A percentile compares a stretch with the other conserved stretches of the same genome.
phyloP scores from a whole-genome alignment of 2,888 invertebrate species.

The Campoplex nolae region DNA sequence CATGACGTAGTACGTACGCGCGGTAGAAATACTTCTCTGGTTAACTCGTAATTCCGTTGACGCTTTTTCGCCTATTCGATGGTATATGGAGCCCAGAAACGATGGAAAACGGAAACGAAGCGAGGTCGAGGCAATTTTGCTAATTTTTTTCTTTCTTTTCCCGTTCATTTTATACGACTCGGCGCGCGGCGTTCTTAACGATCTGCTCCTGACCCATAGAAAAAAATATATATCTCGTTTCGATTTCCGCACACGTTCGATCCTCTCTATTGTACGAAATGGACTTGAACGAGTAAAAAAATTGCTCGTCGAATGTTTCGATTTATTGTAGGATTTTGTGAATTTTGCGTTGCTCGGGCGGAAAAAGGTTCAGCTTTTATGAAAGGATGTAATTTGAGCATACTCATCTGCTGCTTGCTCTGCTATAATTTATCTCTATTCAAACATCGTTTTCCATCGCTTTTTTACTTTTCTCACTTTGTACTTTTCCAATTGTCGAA shows the following conservation, averaged over 20 bases:
- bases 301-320: not conserved
- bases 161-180: slow-evolving; percentile 5
- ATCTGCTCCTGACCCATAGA: slow-evolving; percentile 6
- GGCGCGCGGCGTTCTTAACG: slow-evolving; percentile 1
- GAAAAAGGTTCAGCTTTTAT: not conserved
- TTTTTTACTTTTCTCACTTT: not conserved
- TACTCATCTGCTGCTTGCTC: not conserved
- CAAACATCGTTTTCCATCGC: not conserved
- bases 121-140: slow-evolving; percentile 48
- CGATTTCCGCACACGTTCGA: slow-evolving; percentile 12
- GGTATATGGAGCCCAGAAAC: slow-evolving; percentile 1
- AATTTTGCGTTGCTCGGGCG: not conserved
- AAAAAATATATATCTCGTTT: slow-evolving; percentile 3
- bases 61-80: slow-evolving; percentile 30
- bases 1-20: not conserved
- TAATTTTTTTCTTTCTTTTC: slow-evolving; percentile 25
- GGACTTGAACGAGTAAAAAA: slow-evolving; percentile 10
- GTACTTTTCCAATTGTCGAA: not conserved
- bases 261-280: slow-evolving; percentile 37
- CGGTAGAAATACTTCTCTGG: not conserved
- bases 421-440: not conserved
- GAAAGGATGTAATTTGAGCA: not conserved
- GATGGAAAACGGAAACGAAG: slow-evolving; percentile 28
- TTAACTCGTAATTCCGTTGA: slow-evolving; percentile 19
- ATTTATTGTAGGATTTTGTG: slow-evolving; percentile 8